Percentiles rank a stretch among this genome's conserved stretches.
These are phyloP conservation scores for Sebastes vulpes DNA, from an alignment of 2,797 vertebrate species.

Conservation along the genomic window DNA sequence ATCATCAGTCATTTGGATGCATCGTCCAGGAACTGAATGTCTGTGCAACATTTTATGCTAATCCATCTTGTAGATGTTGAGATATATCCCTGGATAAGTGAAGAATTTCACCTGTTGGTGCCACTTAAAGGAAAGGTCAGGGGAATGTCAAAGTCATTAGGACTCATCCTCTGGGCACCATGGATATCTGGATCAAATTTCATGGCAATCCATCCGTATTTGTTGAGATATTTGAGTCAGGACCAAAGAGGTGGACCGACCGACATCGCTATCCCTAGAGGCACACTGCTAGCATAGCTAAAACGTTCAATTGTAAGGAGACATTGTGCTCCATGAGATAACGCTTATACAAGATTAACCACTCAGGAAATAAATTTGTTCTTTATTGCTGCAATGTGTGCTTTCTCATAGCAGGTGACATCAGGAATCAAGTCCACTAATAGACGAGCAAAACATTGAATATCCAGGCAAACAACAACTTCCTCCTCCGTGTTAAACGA, in stretches of 20 bases:
- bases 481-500: slow-evolving; percentile 37
- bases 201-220: not conserved
- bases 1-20: not conserved
- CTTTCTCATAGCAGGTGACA: slow-evolving; percentile 3
- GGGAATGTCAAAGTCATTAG: not conserved
- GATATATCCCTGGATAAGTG: not conserved
- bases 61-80: not conserved
- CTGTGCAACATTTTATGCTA: not conserved
- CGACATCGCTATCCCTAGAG: not conserved
- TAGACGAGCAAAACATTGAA: not conserved
- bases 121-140: not conserved
- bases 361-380: not conserved
- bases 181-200: not conserved
- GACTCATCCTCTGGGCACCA: not conserved
- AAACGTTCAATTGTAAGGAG: not conserved
- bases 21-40: not conserved
- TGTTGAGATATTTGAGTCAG: not conserved
- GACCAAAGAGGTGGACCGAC: not conserved
- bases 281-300: not conserved
- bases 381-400: not conserved
- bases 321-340: not conserved
- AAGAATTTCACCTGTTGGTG: not conserved
- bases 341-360: not conserved
- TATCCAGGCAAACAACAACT: slow-evolving; percentile 2
- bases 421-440: not conserved